A percentile compares a stretch with the other conserved stretches of the same genome.
These are phyloP conservation scores for Anhinga anhinga DNA, from an alignment of 2,113 vertebrate genomes.

Conservation along the genomic window DNA sequence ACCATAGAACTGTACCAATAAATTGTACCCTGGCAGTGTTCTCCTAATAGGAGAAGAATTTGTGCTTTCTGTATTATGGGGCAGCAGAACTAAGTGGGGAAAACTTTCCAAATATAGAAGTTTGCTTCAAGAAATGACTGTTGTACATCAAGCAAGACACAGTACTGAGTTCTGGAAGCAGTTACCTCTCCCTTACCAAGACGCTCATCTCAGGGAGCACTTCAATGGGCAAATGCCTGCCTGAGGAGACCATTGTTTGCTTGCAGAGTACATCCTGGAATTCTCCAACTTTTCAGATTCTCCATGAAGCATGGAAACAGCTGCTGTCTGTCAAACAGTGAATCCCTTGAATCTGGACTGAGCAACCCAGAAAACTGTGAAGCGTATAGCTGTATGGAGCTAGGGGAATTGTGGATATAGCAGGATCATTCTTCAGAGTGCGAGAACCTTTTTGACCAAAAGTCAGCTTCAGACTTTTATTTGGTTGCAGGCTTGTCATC, in stretches of 20 bases:
- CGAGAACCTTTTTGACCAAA: background rate
- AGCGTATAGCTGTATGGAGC: background rate
- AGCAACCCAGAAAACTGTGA: background rate
- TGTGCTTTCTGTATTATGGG: background rate
- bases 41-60: background rate
- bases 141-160: background rate
- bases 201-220: background rate
- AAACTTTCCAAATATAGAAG: background rate
- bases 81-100: background rate
- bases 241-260: background rate
- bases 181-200: background rate
- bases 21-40: background rate
- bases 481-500: fast-evolving
- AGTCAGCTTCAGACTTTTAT: background rate
- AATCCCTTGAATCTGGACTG: background rate
- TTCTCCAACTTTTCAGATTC: background rate
- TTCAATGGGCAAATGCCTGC: background rate
- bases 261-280: background rate
- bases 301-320: background rate
- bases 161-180: background rate
- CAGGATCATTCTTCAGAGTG: background rate
- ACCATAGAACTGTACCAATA: background rate
- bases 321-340: background rate
- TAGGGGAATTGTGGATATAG: background rate
- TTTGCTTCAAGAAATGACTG: background rate